Base-by-base conservation (phyloP, 2,113 vertebrate species). In the Erythrocercus mccallii region DNA sequence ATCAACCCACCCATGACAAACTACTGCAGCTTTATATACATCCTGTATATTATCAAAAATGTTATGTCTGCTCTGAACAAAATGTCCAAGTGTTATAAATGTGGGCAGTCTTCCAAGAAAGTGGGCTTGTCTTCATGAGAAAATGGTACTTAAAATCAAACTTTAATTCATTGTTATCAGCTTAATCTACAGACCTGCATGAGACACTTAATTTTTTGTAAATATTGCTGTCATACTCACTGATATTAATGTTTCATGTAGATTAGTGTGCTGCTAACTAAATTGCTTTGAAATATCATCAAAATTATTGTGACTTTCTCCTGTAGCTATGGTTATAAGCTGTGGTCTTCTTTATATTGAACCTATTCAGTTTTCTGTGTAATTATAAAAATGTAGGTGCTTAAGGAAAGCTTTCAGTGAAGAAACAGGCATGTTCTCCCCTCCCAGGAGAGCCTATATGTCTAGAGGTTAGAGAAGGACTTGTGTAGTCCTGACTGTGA, bases 61-160 rank as follows among this genome's bases (percentile, higher is more conserved):
- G 92, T 94, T 96, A 96, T 81, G 90, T 94, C 92, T 95, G 88
- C 93, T 94, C 65, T 61, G 92, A 93, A 95, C 85, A 92, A 90
- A 88, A 90, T 86, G 88, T 94, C 93, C 92, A 94, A 86, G 28
- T 47, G 31, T 95, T 90, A 94, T 64, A 86, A 92, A 60, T 86
- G 88, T 68, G 31, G 90, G 90, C 92, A 93, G 3, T 0, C 2
- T 40, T 88, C 61, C 94, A 93, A 96, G 60, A 62, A 90, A 96
- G 82, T 86, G 68, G 80, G 90, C 76, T 86, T 90, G 79, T 77
- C 82, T 93, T 94, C 30, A 11, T 47, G 20, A 62, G 44, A 64
- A 86, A 86, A 73, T 30, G 40, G 12, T 54, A n/a, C 44, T 94
- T 80, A 70, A 70, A 94, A 86, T 77, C 47, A 58, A 88, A 64